Base-by-base conservation (phyloP, 2,797 vertebrate genomes). In the Glossophaga mutica region DNA sequence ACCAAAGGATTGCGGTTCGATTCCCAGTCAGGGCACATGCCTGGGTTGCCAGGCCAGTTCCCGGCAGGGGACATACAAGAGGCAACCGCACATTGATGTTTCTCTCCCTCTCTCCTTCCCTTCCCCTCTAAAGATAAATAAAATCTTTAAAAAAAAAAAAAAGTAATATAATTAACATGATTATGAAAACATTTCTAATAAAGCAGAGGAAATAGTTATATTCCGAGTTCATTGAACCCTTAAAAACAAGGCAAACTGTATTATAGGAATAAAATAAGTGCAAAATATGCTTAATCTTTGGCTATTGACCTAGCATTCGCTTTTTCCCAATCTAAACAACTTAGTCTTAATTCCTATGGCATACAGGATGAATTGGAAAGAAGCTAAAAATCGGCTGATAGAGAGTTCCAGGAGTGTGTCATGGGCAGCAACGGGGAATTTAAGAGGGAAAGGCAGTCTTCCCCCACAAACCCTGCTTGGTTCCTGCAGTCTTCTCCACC, bases 171-270 rank as follows among this genome's bases (percentile, higher is more conserved):
- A 22, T 83, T 87, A 96, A 82, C 91, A 77, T 78, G 22, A 87
- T 90, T 88, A 95, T 62, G 79, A 97, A 97, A 86, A 39, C 74
- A 89, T 95, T 96, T 95, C 77, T 95, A 97, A 94, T 81, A 94
- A 88, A 97, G 91, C 74, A 15, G 48, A 95, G 46, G 65, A 92
- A 93, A 90, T 87, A 89, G 90, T 86, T 84, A 91, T 93, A 78
- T 68, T 46, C 59, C 62, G 59, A 79, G 32, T 57, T 91, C 42
- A 52, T 16, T 18, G 48, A 94, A 55, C 52, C 14, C 26, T 85
- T 94, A 85, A 77, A 95, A 94, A 65, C 42, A 87, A 88, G 48
- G 71, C 94, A 95, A 84, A 84, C 26, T 16, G 22, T 86, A 55
- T 46, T 67, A 55, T 1, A 52, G 22, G 70, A 52, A 94, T 6